Evolutionary conservation across 2,113 vertebrate species (phyloP).

Genomic region (Macaca mulatta): DNA sequence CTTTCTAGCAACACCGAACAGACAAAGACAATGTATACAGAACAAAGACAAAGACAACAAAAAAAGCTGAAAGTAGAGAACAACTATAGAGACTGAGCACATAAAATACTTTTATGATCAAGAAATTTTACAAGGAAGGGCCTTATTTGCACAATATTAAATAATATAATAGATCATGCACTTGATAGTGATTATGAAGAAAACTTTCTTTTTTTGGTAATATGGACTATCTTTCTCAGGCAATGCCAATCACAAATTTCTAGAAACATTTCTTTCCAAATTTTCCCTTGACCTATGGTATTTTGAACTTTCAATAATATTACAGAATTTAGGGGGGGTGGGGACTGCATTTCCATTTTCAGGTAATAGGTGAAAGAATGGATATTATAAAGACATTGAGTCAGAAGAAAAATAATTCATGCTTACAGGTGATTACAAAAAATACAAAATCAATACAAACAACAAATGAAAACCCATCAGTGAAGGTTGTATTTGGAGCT

Average conservation of each 20-base stretch:
- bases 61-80: background rate
- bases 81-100: background rate
- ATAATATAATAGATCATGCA: background rate
- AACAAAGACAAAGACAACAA: background rate
- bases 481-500: background rate
- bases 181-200: background rate
- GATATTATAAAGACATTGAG: background rate
- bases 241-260: background rate
- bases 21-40: background rate
- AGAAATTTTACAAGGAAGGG: background rate
- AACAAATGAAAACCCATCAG: background rate
- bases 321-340: background rate
- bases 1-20: too few species aligned
- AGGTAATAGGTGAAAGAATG: background rate
- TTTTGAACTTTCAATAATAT: background rate
- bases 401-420: background rate
- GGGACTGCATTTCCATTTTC: background rate
- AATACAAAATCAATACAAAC: background rate
- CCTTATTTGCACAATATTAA: background rate
- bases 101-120: background rate
- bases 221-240: background rate
- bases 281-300: background rate
- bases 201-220: background rate
- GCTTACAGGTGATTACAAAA: background rate
- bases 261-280: background rate